Evolutionary conservation across 2,888 invertebrate species (phyloP), one percentile per base, ranked within the genome.

Genomic region (Fragum fragum): DNA sequence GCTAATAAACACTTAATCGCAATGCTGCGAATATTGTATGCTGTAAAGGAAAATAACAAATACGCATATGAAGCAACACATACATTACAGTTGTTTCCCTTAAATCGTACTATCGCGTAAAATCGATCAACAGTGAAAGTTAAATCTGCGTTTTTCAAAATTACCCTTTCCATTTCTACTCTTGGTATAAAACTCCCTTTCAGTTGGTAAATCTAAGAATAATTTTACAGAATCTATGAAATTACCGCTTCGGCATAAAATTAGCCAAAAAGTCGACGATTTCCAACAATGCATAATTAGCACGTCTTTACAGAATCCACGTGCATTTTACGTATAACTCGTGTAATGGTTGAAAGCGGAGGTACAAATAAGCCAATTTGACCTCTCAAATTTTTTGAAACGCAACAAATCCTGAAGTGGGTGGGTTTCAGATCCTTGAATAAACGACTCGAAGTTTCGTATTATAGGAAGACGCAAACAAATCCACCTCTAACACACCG

Each of bases 351-450:
- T n/a, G n/a, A n/a, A n/a, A n/a, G n/a, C 63, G 75, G 78, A 2
- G 82, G 82, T 11, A 82, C 73, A 72, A 78, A 78, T 21, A 81
- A 36, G 3, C 81, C 78, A 29, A 42, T 21, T 26, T 53, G n/a
- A 1, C 52, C 39, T 36, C 69, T 69, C 81, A 68, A 81, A 63
- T 21, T 59, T 29, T 61, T 69, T 2, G 82, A 16, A 76, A 81
- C 21, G 81, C 77, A 29, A 66, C 74, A 0, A 81, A 66, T 3
- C 74, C 77, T 26, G 32, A 14, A 18, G 57, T 71, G n/a, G 32
- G 26, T 1, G 75, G 72, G 69, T 81, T 78, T 78, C 81, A 81
- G 59, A 77, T 78, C 26, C 71, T 63, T 1, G 81, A 78, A 72
- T 78, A 78, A 78, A 78, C 74, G 28, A 52, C 21, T 1, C 55